These are phyloP conservation scores for Andrena fulva DNA, from an alignment of 2,888 invertebrate genomes.

Conservation along the genomic window DNA sequence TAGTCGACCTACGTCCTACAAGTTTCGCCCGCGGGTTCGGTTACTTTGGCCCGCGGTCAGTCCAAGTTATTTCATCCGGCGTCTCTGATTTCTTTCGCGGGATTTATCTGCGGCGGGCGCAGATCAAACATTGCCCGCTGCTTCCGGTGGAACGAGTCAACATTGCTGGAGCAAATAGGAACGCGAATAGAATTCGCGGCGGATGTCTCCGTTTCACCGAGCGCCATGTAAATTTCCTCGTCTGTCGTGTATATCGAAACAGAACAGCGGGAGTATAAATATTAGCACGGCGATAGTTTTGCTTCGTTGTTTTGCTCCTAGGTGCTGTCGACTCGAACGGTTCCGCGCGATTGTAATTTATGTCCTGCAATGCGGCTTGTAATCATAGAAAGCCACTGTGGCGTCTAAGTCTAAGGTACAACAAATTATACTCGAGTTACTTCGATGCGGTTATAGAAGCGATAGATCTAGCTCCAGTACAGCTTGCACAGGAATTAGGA, in stretches of 20 bases:
- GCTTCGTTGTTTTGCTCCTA: background rate
- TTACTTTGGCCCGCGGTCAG: conserved; percentile 21
- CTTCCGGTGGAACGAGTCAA: conserved; percentile 21
- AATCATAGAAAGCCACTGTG: too few relatives aligned
- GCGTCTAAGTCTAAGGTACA: too few relatives aligned
- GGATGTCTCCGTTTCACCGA: background rate
- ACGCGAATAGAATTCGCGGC: conserved; percentile 1
- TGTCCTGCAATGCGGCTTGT: background rate
- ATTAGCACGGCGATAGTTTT: conserved; percentile 7
- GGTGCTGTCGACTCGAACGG: background rate
- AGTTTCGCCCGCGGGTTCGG: conserved; percentile 46
- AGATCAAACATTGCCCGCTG: conserved; percentile 47
- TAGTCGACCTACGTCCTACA: conserved; percentile 53
- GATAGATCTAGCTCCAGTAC: too few relatives aligned
- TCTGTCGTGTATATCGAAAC: background rate
- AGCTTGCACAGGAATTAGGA: too few relatives aligned
- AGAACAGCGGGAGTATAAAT: conserved; percentile 1
- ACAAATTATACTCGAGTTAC: too few relatives aligned
- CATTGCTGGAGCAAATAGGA: conserved; percentile 26
- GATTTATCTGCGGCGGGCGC: conserved; percentile 11
- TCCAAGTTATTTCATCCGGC: conserved; percentile 51
- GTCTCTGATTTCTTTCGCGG: conserved; percentile 37
- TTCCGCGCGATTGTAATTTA: background rate
- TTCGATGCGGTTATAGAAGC: too few relatives aligned
- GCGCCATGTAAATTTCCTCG: background rate